Evolutionary conservation across 2,113 vertebrate species (phyloP), one percentile per base, ranked within the genome.

Genomic region (Excalfactoria chinensis): DNA sequence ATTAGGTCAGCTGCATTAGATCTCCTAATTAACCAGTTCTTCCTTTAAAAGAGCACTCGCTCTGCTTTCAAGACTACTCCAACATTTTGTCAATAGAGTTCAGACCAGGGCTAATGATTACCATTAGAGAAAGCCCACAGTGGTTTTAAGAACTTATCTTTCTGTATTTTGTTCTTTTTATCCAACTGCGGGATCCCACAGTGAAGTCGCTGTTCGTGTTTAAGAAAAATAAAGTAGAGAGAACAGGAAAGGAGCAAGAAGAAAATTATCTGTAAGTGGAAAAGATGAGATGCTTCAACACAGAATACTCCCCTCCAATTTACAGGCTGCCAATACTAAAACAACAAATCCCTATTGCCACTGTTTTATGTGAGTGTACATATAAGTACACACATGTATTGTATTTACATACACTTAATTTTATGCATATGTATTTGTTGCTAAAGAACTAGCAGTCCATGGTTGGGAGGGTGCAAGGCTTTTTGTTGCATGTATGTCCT

Each of bases 1-100:
- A 97, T 98, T 96, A 95, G 97, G 94, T 97, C 96, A 97, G 95
- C 96, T 96, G 95, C 97, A 97, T 97, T 96, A 97, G 94, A 97
- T 89, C 84, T 94, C 95, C 95, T 97, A 96, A 97, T 97, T 97
- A 97, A 97, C 93, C 91, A 96, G 93, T 95, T 93, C 91, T 97
- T 97, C 93, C 93, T 97, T 96, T 95, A 96, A 97, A 97, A 95
- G 94, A 96, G 96, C 80, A 79, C 88, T 91, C 62, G 9, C 90
- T 95, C 13, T 5, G 84, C 94, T 97, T 95, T 97, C 95, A 93
- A 97, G 94, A 85, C 95, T 93, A 93, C 93, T 94, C 69, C 92
- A 94, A 86, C 90, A 83, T 95, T 95, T 97, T 96, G 96, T 97
- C 97, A 97, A 96, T 97, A 97, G 95, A 97, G 97, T 97, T 97